phyloP scores from a whole-genome alignment of 2,113 vertebrate genomes.

The Phocoena phocoena region DNA sequence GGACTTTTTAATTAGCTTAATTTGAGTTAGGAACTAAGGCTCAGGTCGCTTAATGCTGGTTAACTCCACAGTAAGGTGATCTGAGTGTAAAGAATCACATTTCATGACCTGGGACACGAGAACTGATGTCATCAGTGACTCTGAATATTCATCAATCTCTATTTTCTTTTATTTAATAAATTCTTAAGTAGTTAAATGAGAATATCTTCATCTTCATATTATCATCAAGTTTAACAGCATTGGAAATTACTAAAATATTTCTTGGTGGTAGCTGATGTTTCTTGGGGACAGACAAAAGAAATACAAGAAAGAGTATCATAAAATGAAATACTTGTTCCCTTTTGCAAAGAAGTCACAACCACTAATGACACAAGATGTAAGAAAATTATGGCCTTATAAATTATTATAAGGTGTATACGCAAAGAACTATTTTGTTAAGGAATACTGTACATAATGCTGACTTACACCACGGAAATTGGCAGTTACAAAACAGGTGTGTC shows the following conservation, averaged over 20 bases:
- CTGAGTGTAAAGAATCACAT: not conserved
- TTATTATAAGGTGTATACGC: not conserved
- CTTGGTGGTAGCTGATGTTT: not conserved
- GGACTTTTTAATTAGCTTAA: not conserved
- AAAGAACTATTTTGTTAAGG: not conserved
- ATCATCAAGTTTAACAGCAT: not conserved
- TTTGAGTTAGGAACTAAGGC: not conserved
- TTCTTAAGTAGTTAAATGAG: not conserved
- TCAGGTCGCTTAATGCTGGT: not conserved
- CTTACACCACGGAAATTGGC: accelerated
- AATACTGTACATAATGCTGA: not conserved
- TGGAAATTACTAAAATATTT: not conserved
- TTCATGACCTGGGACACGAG: not conserved
- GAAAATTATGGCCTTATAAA: not conserved
- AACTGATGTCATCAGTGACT: not conserved
- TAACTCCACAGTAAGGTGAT: not conserved
- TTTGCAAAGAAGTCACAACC: not conserved
- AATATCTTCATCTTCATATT: not conserved
- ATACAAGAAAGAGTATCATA: not conserved
- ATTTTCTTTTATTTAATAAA: not conserved
- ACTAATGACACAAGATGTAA: not conserved
- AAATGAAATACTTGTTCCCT: not conserved
- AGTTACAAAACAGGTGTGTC: not conserved
- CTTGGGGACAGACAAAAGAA: not conserved
- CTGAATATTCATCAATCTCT: not conserved